Evolutionary conservation across 2,797 vertebrate genomes (phyloP).

Genomic region (Leuciscus waleckii): DNA sequence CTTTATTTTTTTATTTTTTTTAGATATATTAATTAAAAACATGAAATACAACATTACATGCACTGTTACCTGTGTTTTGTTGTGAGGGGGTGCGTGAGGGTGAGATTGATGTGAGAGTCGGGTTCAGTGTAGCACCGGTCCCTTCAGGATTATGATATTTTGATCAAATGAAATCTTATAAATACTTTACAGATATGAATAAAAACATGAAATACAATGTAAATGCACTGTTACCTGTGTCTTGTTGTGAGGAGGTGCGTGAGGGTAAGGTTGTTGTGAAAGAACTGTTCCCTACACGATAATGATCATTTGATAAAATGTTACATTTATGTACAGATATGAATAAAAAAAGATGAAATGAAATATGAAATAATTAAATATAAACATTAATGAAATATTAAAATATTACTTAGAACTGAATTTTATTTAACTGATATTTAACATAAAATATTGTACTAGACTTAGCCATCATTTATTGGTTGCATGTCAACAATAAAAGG

Average conservation of each 20-base stretch:
- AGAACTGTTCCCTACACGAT: background rate
- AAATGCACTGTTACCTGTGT: no score
- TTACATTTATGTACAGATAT: background rate
- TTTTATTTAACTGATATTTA: background rate
- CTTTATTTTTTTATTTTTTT: no score
- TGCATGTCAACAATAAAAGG: background rate
- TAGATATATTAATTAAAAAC: no score
- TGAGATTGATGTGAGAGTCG: no score
- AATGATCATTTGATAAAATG: background rate
- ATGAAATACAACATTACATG: background rate
- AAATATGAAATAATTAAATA: background rate
- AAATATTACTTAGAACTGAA: background rate
- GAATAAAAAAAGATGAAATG: background rate
- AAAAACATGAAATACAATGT: no score
- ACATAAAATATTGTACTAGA: background rate
- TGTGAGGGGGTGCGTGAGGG: no score
- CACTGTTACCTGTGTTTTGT: background rate
- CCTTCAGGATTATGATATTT: no score
- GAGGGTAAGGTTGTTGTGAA: fast-evolving
- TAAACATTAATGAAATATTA: background rate
- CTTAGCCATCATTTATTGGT: background rate
- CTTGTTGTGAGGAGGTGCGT: fast-evolving
- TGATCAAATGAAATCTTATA: no score
- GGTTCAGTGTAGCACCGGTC: no score
- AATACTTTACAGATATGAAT: no score